Base-by-base conservation (phyloP, 2,113 vertebrate species). In the Cyanoramphus novaezelandiae region DNA sequence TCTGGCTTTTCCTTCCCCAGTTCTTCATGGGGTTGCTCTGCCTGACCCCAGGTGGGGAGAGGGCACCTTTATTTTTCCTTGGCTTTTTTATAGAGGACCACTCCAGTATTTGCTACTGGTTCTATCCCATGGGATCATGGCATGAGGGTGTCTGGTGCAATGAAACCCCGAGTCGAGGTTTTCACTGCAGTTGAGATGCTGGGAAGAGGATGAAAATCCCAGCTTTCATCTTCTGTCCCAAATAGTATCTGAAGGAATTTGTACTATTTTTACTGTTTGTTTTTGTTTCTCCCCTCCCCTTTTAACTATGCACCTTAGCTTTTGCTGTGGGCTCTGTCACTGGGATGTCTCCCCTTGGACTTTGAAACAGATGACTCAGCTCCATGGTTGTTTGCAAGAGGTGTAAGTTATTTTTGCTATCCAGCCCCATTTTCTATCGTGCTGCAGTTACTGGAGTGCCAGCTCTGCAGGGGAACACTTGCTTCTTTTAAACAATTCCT, bases 181-280 rank as follows among this genome's bases (percentile, higher is more conserved):
- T 75, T 81, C 6, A 0, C 62, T 46, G 62, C 37, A 44, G 72
- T 25, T 4, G 2, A 64, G 70, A 62, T 82, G 37, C 63, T 87
- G 76, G 39, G 39, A 90, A 88, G 71, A 86, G 82, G 71, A 46
- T 78, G 72, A 94, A 92, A 93, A 81, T 55, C 88, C 77, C 72
- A 82, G 83, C 95, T 94, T 93, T 94, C 93, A 81, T 93, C 96
- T 94, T 93, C 64, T 88, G 92, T 94, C 81, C 60, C 95, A 88
- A 92, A 69, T 16, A 94, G 83, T 47, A 93, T 90, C 95, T 88
- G 83, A 75, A 95, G 93, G 96, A 96, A 97, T 97, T 85, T 76
- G 94, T 68, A 71, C 94, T 97, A 97, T 97, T 96, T 96, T 95
- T 79, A 92, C 93, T 97, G 96, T 95, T 97, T 96, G 95, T 96